Conservation (phyloP, 2,888 invertebrate genomes). For the Syritta pipiens region DNA sequence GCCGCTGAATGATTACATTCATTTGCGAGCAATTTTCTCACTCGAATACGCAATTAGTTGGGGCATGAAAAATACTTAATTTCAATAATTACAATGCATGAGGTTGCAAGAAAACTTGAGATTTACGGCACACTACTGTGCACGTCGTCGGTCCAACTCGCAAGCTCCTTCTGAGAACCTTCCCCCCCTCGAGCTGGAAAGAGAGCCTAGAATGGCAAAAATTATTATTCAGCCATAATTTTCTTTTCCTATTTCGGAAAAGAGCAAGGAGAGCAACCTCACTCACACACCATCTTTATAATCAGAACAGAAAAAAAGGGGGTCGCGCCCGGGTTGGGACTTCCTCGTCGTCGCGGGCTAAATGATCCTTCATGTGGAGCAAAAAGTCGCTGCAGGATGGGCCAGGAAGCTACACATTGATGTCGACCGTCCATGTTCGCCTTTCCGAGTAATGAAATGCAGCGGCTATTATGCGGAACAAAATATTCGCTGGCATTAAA, state of each 20-base stretch:
- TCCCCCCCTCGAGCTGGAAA: no score
- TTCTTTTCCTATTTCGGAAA: slow-evolving; percentile 31
- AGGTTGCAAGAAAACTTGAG: slow-evolving; percentile 40
- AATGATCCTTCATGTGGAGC: slow-evolving; percentile 46
- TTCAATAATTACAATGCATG: slow-evolving; percentile 65
- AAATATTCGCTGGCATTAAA: slow-evolving; percentile 14
- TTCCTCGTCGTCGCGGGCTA: slow-evolving; percentile 19
- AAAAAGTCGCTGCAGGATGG: not conserved
- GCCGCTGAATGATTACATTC: slow-evolving; percentile 45
- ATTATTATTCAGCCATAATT: slow-evolving; percentile 55
- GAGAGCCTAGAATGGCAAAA: no score
- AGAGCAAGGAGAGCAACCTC: slow-evolving; percentile 2
- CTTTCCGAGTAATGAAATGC: slow-evolving; percentile 30
- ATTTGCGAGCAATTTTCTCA: slow-evolving; percentile 54
- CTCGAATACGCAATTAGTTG: slow-evolving; percentile 46
- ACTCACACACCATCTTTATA: not conserved
- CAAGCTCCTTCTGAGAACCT: no score
- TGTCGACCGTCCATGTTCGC: slow-evolving; percentile 2
- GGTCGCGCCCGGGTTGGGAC: no score
- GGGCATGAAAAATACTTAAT: slow-evolving; percentile 60
- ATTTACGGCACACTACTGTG: slow-evolving; percentile 42
- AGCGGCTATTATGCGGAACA: slow-evolving; percentile 36
- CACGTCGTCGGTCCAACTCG: slow-evolving; percentile 4
- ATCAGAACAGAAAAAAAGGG: slow-evolving; percentile 9
- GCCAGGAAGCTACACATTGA: not conserved